A percentile compares a stretch with the other conserved stretches of the same genome.
phyloP scores from a whole-genome alignment of 2,797 vertebrate genomes.

The Galago senegalensis region DNA sequence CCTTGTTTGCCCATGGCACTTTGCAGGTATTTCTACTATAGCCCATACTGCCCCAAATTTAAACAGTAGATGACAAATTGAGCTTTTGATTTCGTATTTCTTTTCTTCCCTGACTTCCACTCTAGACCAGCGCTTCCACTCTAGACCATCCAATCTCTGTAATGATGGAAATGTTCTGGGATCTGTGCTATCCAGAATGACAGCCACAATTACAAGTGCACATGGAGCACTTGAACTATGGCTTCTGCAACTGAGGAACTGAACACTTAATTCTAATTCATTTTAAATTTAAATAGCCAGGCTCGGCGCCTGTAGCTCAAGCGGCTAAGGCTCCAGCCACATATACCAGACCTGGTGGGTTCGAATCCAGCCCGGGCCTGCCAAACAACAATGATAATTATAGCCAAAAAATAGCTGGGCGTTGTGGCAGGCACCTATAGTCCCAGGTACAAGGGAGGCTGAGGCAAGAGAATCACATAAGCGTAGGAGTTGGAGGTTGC shows the following conservation, averaged over 20 bases:
- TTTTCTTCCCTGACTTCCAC: neutral
- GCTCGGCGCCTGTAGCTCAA: too few species aligned
- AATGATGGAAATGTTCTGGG: neutral
- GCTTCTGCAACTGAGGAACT: neutral
- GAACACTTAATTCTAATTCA: neutral
- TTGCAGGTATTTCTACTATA: neutral
- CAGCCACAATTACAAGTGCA: neutral
- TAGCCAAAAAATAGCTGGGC: too few species aligned
- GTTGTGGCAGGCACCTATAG: too few species aligned
- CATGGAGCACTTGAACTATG: neutral
- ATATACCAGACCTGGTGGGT: too few species aligned
- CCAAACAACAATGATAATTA: too few species aligned
- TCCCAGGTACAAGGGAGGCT: too few species aligned
- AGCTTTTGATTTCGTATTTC: neutral
- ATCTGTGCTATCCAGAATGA: neutral
- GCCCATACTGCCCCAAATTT: neutral
- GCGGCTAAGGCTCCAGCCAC: too few species aligned
- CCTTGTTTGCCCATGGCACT: neutral
- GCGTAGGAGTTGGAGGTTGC: too few species aligned
- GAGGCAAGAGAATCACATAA: too few species aligned
- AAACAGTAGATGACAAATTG: neutral
- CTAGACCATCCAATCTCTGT: neutral
- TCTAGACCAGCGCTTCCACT: neutral
- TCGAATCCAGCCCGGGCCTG: too few species aligned
- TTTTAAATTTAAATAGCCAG: neutral